phyloP scores from a whole-genome alignment of 2,888 invertebrate species.

The Drosophila putrida region DNA sequence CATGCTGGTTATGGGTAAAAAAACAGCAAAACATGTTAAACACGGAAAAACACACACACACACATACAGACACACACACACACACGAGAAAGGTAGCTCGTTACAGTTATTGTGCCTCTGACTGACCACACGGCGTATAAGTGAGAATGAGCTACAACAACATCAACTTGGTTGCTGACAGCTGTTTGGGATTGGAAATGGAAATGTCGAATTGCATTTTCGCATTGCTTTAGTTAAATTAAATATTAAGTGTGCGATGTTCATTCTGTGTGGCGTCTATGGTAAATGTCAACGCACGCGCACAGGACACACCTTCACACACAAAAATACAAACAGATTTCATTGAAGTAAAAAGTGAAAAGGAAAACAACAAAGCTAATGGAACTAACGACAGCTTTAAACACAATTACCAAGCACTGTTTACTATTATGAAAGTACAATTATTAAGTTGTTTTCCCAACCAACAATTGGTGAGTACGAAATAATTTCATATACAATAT shows the following conservation, averaged over 20 bases:
- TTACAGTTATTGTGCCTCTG: slow-evolving; percentile 21
- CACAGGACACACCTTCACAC: neutral
- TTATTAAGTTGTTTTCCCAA: slow-evolving; percentile 45
- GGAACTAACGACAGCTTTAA: slow-evolving; percentile 40
- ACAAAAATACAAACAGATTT: slow-evolving; percentile 4
- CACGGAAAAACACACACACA: slow-evolving; percentile 39
- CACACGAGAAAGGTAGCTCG: slow-evolving; percentile 10
- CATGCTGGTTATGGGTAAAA: slow-evolving; percentile 27
- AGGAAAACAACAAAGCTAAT: slow-evolving; percentile 54
- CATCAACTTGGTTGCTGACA: slow-evolving; percentile 52
- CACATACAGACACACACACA: slow-evolving; percentile 19
- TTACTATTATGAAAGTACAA: slow-evolving; percentile 24
- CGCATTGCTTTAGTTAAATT: slow-evolving; percentile 33
- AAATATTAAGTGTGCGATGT: slow-evolving; percentile 20
- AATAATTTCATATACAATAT: neutral
- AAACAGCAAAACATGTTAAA: slow-evolving; percentile 58
- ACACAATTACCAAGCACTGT: slow-evolving; percentile 41
- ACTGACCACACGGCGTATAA: slow-evolving; percentile 65
- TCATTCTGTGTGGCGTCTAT: neutral
- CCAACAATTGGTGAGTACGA: slow-evolving; percentile 7
- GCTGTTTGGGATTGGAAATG: slow-evolving; percentile 43
- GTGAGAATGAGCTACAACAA: slow-evolving; percentile 59
- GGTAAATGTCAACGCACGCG: slow-evolving; percentile 2
- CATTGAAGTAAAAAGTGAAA: slow-evolving; percentile 49
- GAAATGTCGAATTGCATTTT: slow-evolving; percentile 43